Conservation (phyloP, 2,797 vertebrate species). For the Hyperoplus immaculatus region DNA sequence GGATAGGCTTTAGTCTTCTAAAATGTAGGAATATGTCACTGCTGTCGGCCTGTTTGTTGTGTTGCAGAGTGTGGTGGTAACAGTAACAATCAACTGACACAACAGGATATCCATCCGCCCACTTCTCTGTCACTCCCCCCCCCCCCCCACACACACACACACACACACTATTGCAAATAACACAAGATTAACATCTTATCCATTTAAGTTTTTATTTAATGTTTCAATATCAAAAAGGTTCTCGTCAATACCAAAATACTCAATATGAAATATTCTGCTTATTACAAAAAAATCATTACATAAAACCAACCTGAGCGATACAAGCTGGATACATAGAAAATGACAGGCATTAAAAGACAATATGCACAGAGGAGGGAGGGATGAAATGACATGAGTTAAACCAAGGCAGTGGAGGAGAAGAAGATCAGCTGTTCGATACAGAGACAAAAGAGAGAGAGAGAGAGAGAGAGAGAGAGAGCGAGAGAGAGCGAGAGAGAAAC, state of each 20-base stretch:
- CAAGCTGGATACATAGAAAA: slow-evolving; percentile 42
- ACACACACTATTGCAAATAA: slow-evolving; percentile 10
- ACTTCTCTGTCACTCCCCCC: not conserved
- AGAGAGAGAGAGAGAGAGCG: slow-evolving; percentile 54
- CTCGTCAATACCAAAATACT: slow-evolving; percentile 59
- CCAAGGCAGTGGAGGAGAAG: slow-evolving; percentile 62
- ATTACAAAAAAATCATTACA: slow-evolving; percentile 51
- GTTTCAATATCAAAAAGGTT: slow-evolving; percentile 61
- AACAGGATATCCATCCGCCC: not conserved
- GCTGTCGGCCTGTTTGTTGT: not conserved
- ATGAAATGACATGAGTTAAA: slow-evolving; percentile 73
- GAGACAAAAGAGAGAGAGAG: slow-evolving; percentile 73
- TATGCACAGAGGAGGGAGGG: slow-evolving; percentile 21
- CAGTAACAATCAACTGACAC: not conserved
- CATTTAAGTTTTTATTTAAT: slow-evolving; percentile 75
- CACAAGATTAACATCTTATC: slow-evolving; percentile 27
- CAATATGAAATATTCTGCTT: slow-evolving; percentile 44
- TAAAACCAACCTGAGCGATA: slow-evolving; percentile 26
- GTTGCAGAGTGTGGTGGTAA: not conserved
- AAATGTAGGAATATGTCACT: not conserved
- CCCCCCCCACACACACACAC: not conserved
- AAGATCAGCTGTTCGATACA: slow-evolving; percentile 74
- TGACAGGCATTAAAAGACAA: slow-evolving; percentile 62
- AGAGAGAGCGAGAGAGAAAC: slow-evolving; percentile 50
- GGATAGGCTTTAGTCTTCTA: not conserved